A percentile compares a stretch with the other conserved stretches of the same genome.
phyloP scores from a whole-genome alignment of 1,140 invertebrate species.

The Meloidogyne chitwoodi region DNA sequence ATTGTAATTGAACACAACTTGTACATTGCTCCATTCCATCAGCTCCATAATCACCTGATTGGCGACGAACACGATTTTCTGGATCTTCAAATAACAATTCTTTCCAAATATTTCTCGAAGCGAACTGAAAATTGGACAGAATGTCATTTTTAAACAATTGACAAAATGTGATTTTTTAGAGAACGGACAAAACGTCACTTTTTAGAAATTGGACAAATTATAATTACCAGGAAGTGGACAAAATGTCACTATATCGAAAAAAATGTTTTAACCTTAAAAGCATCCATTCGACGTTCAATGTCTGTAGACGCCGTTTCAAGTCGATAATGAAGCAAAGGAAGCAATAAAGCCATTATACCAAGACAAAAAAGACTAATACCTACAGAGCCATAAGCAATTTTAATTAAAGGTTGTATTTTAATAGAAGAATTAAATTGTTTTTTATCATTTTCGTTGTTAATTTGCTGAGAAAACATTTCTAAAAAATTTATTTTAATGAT shows the following conservation, averaged over 20 bases:
- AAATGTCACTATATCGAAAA: not conserved
- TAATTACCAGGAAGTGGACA: not conserved
- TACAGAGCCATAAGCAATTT: slow-evolving; percentile 40
- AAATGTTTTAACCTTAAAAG: slow-evolving; percentile 39
- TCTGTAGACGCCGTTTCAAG: slow-evolving; percentile 46
- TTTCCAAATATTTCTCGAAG: slow-evolving; percentile 18
- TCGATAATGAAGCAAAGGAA: slow-evolving; percentile 43
- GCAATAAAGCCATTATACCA: slow-evolving; percentile 30
- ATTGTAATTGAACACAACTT: slow-evolving; percentile 57
- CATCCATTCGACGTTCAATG: slow-evolving; percentile 52
- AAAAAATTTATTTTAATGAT: too few species aligned
- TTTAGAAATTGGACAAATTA: too few species aligned
- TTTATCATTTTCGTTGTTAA: not conserved
- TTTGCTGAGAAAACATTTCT: not conserved
- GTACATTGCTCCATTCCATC: slow-evolving; percentile 53
- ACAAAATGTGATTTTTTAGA: not conserved
- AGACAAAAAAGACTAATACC: slow-evolving; percentile 47
- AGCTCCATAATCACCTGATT: slow-evolving; percentile 11
- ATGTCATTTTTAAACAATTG: not conserved
- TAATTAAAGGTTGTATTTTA: not conserved
- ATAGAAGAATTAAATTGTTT: not conserved
- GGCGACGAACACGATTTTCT: not conserved
- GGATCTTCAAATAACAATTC: not conserved
- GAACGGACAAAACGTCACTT: not conserved
- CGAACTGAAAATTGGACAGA: slow-evolving; percentile 12